Evolutionary conservation across 1,140 invertebrate genomes (phyloP).

Genomic region (Hyphantria cunea): DNA sequence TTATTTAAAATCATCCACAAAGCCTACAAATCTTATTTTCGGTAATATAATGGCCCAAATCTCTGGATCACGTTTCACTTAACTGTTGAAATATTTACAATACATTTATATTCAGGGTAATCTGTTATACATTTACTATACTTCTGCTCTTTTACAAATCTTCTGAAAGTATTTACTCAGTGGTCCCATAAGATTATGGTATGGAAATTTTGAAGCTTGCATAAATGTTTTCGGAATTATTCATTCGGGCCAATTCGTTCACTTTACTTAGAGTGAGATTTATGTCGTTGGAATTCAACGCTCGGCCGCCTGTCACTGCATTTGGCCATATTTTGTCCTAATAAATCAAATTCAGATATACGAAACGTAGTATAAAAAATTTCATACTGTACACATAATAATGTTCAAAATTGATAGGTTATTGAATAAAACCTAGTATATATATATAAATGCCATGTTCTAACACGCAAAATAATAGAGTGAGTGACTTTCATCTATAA

Average conservation of each 20-base stretch:
- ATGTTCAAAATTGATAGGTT: too few relatives aligned
- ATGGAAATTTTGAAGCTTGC: conserved; percentile 33
- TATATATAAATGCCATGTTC: too few relatives aligned
- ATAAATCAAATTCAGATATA: conserved; percentile 49
- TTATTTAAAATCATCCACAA: too few relatives aligned
- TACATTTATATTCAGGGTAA: conserved; percentile 1
- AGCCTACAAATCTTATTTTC: too few relatives aligned
- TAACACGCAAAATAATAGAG: too few relatives aligned
- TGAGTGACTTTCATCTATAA: too few relatives aligned
- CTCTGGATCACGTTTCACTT: conserved; percentile 4
- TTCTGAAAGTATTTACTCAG: conserved; percentile 28
- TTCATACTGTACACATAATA: too few relatives aligned
- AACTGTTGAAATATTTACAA: conserved; percentile 14
- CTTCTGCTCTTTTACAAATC: conserved; percentile 20
- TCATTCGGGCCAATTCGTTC: conserved; percentile 55
- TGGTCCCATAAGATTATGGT: conserved; percentile 31
- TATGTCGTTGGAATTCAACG: conserved; percentile 55
- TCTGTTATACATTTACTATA: conserved; percentile 6
- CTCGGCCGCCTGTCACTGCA: conserved; percentile 17
- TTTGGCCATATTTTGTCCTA: conserved; percentile 38
- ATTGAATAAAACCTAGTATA: too few relatives aligned
- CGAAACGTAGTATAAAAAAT: not conserved
- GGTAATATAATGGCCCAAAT: not conserved
- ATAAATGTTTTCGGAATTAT: conserved; percentile 55
- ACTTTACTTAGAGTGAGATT: conserved; percentile 53